Percentiles rank a stretch among this genome's conserved stretches.
Evolutionary conservation across 2,797 vertebrate genomes (phyloP).

Genomic region (Spheniscus humboldti): DNA sequence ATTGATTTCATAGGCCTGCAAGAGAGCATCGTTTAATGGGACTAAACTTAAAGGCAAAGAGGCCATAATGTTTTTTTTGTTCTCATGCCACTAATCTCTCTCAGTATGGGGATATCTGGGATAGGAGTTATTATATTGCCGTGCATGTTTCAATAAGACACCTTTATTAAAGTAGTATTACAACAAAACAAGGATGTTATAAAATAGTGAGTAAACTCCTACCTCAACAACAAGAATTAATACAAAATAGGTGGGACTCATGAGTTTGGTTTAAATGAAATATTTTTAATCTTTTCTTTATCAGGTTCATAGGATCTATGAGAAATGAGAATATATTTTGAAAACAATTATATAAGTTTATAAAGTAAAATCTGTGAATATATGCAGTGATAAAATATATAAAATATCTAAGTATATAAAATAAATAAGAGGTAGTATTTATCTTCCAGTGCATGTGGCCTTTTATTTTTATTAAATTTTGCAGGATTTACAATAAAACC

Average conservation of each 20-base stretch:
- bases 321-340: neutral
- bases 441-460: neutral
- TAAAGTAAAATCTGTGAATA: neutral
- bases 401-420: neutral
- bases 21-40: neutral
- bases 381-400: neutral
- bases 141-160: neutral
- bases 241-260: neutral
- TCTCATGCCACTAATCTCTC: neutral
- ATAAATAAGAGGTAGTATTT: neutral
- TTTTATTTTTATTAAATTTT: neutral
- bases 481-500: neutral
- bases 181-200: neutral
- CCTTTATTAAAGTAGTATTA: neutral
- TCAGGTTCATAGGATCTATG: fast-evolving
- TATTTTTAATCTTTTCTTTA: neutral
- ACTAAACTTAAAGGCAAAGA: neutral
- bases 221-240: neutral
- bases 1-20: slow-evolving; percentile 35
- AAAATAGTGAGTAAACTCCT: neutral
- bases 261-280: neutral
- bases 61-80: neutral
- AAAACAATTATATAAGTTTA: neutral
- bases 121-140: neutral
- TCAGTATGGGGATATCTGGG: neutral